Evolutionary conservation across 2,113 vertebrate genomes (phyloP).

Genomic region (Scortum barcoo): DNA sequence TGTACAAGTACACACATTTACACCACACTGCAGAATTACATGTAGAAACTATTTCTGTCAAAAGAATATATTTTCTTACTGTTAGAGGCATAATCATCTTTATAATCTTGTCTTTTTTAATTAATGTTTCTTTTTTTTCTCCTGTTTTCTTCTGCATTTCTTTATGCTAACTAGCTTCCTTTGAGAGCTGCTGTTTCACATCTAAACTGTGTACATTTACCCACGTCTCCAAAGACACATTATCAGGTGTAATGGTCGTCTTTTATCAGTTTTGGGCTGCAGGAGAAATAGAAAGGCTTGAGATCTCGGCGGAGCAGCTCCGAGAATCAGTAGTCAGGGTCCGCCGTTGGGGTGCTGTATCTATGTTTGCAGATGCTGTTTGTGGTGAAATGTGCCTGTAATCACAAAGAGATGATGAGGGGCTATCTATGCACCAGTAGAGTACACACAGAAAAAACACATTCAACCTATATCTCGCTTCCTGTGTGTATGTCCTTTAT

Average conservation of each 20-base stretch:
- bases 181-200: constrained; percentile 39
- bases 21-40: constrained; percentile 1
- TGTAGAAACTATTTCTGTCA: neutral
- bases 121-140: neutral
- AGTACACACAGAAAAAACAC: constrained; percentile 13
- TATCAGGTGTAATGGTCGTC: constrained; percentile 19
- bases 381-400: constrained; percentile 61
- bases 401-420: constrained; percentile 60
- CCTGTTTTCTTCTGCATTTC: neutral
- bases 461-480: neutral
- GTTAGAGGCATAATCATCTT: neutral
- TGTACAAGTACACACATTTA: constrained; percentile 29
- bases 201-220: constrained; percentile 35
- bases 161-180: constrained; percentile 23
- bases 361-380: constrained; percentile 63
- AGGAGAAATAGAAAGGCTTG: constrained; percentile 29
- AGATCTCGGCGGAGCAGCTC: constrained; percentile 45
- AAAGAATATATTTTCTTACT: neutral
- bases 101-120: neutral
- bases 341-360: constrained; percentile 36
- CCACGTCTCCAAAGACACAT: constrained; percentile 44
- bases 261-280: constrained; percentile 41
- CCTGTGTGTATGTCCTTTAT: constrained; percentile 9
- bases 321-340: constrained; percentile 44
- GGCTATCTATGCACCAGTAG: constrained; percentile 64